Evolutionary conservation across 2,888 invertebrate species (phyloP), one percentile per base, ranked within the genome.

Genomic region (Globia sparganii): DNA sequence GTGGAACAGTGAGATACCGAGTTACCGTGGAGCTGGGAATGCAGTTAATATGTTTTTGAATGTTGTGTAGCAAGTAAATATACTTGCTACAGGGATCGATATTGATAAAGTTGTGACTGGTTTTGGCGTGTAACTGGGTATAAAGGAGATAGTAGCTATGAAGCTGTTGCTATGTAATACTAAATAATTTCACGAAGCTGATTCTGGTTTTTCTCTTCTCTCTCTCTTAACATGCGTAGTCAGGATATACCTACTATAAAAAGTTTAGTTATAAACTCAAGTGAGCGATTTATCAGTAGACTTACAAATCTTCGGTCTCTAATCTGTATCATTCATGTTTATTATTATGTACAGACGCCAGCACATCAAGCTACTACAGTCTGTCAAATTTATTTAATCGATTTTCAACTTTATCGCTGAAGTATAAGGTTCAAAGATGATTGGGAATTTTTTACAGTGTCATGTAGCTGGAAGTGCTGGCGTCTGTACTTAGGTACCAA

Each of bases 1-100:
- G 72, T 37, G 15, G 72, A 68, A 76, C 64, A 76, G 49, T 34
- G 56, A 69, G 68, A 80, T 80, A 56, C 43, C 53, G 72, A 78
- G 77, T 80, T 80, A 5, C 72, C 75, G 18, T 69, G 61, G 53
- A 58, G 79, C 75, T 75, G 43, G 75, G 65, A 77, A 72, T 69
- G 46, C 56, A 86, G 65, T 78, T 70, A 75, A 73, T 73, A 75
- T 87, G 72, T 85, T 76, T 68, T 37, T 62, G 70, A 56, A n/a
- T 70, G 68, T 59, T 65, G 49, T 62, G 59, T 34, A 72, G 64
- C 46, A 66, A 68, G 72, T 25, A 61, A 58, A 73, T 58, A 40
- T 53, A 58, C 28, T 64, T 58, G 15, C 34, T 66, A 1, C 25
- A 28, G 28, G 18, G 8, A 43, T 75, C 58, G 13, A 34, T 81